These are phyloP conservation scores for Heptranchias perlo DNA, from an alignment of 2,113 vertebrate genomes.

Conservation along the genomic window DNA sequence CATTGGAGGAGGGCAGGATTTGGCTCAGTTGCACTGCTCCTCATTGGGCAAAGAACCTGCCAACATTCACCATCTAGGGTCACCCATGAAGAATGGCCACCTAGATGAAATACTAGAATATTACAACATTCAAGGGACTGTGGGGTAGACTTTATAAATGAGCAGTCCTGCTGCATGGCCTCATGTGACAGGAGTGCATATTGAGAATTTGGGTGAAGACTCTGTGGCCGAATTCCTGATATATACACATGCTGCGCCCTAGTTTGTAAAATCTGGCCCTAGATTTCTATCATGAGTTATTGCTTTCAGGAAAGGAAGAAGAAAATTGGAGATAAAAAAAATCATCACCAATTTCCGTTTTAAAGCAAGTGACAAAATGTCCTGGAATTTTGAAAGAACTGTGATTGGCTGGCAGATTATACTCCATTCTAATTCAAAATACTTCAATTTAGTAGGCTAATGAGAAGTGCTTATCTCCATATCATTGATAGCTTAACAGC, in stretches of 20 bases:
- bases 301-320: background rate
- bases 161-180: background rate
- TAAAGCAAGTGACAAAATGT: background rate
- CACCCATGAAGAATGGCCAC: background rate
- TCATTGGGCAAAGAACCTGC: background rate
- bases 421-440: background rate
- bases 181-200: background rate
- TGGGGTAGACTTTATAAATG: background rate
- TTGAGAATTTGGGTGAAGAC: background rate
- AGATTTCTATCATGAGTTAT: background rate
- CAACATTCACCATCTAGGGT: background rate
- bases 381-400: background rate
- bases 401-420: background rate
- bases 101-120: background rate
- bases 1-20: background rate
- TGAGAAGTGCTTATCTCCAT: background rate
- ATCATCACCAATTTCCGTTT: background rate
- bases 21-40: background rate
- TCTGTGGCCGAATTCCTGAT: background rate
- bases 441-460: background rate
- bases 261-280: background rate
- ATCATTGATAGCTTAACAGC: background rate
- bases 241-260: background rate
- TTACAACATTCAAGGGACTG: background rate
- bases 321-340: background rate